Conservation (phyloP, 2,888 invertebrate species). For the Cheilosia urbana region DNA sequence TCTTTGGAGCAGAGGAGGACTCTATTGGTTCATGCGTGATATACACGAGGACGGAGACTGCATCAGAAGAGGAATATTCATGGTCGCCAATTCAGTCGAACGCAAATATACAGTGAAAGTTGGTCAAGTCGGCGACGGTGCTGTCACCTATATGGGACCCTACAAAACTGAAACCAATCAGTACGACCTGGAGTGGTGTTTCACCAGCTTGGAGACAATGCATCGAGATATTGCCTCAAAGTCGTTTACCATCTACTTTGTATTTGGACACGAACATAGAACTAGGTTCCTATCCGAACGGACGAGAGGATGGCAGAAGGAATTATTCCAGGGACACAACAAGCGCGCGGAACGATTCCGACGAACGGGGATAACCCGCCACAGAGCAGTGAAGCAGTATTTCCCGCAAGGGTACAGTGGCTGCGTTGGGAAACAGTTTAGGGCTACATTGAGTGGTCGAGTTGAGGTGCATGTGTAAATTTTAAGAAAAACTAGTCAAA, state of each 20-base stretch:
- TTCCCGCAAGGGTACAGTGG: neutral
- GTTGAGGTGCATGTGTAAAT: too few species aligned
- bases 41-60: neutral
- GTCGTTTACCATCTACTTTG: slow-evolving; percentile 4
- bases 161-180: neutral
- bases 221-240: neutral
- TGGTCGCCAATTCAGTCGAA: slow-evolving; percentile 67
- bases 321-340: slow-evolving; percentile 2
- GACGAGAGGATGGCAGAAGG: neutral
- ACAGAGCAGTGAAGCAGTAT: neutral
- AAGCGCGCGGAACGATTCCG: neutral
- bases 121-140: slow-evolving; percentile 5
- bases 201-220: neutral
- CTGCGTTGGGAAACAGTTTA: too few species aligned
- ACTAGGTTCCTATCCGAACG: neutral
- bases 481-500: too few species aligned
- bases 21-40: slow-evolving; percentile 75
- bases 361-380: neutral
- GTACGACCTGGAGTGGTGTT: slow-evolving; percentile 37
- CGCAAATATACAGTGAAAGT: slow-evolving; percentile 55
- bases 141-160: slow-evolving; percentile 6
- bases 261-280: neutral
- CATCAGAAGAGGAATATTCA: slow-evolving; percentile 72
- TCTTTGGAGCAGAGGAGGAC: slow-evolving; percentile 56
- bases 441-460: too few species aligned